A percentile compares a stretch with the other conserved stretches of the same genome.
Evolutionary conservation across 1,140 invertebrate genomes (phyloP).

Genomic region (Drosophila sechellia): DNA sequence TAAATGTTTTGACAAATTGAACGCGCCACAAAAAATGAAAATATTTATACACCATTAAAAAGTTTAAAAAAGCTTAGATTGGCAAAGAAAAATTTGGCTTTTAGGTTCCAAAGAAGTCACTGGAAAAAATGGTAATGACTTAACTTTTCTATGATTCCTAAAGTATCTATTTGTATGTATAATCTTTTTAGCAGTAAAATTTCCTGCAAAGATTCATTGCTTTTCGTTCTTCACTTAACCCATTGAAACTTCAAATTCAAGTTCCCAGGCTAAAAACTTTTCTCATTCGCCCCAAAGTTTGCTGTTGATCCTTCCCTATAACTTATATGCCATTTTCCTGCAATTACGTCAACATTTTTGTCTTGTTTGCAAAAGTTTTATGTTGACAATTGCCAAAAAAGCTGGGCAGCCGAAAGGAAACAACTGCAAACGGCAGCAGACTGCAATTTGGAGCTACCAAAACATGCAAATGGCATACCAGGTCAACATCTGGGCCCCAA

Average conservation of each 20-base stretch:
- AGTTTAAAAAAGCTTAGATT: neutral
- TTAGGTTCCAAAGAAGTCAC: neutral
- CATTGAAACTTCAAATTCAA: conserved; percentile 23
- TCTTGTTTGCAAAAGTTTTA: conserved; percentile 59
- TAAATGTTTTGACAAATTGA: conserved; percentile 78
- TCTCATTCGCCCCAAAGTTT: conserved; percentile 41
- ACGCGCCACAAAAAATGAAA: conserved; percentile 41
- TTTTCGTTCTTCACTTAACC: conserved; percentile 16
- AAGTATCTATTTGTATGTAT: neutral
- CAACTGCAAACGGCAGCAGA: conserved; percentile 44
- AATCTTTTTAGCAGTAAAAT: neutral
- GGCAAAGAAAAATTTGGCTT: neutral
- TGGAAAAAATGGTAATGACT: neutral
- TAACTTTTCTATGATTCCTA: no score
- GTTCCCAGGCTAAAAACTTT: conserved; percentile 35
- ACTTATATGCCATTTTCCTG: conserved; percentile 64
- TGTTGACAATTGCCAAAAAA: conserved; percentile 76
- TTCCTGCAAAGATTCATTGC: conserved; percentile 1
- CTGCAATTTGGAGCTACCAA: conserved; percentile 62
- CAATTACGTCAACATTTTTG: conserved; percentile 74
- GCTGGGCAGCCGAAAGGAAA: conserved; percentile 26
- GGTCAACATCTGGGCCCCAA: conserved; percentile 61
- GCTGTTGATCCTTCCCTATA: conserved; percentile 24
- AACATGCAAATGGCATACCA: conserved; percentile 81
- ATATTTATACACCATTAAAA: conserved; percentile 34